Evolutionary conservation across 2,888 invertebrate species (phyloP).

Genomic region (Capitulum mitella): DNA sequence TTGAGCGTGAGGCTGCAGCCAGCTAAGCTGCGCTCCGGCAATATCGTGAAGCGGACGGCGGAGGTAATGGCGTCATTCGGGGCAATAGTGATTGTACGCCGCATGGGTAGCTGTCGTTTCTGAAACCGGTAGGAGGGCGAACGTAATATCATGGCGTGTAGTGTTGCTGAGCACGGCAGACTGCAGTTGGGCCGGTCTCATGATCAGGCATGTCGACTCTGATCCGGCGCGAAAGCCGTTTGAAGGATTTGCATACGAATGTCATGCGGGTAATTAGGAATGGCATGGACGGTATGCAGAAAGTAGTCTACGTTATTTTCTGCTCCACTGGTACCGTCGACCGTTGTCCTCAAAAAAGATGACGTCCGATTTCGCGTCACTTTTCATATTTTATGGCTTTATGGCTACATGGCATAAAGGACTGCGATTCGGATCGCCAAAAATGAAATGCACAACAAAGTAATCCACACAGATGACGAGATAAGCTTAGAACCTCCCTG

Average conservation of each 20-base stretch:
- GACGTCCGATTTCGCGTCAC: neutral
- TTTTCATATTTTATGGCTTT: neutral
- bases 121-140: too few relatives aligned
- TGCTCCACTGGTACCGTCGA: neutral
- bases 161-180: too few relatives aligned
- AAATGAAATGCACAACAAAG: neutral
- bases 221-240: too few relatives aligned
- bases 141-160: too few relatives aligned
- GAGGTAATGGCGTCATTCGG: too few relatives aligned
- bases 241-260: neutral
- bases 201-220: too few relatives aligned
- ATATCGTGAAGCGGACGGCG: too few relatives aligned
- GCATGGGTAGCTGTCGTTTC: too few relatives aligned
- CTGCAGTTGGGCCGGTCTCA: too few relatives aligned
- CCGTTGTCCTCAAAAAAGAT: neutral
- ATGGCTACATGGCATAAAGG: neutral
- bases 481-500: neutral
- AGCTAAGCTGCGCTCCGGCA: too few relatives aligned
- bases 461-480: neutral
- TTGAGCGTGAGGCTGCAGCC: too few relatives aligned
- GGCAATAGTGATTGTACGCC: too few relatives aligned
- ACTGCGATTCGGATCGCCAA: neutral
- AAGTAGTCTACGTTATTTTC: neutral
- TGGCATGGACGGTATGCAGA: neutral
- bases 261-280: constrained; percentile 8